Conservation (phyloP, 53 echinoderm and acorn worm species). For the Stichopus horrens region DNA sequence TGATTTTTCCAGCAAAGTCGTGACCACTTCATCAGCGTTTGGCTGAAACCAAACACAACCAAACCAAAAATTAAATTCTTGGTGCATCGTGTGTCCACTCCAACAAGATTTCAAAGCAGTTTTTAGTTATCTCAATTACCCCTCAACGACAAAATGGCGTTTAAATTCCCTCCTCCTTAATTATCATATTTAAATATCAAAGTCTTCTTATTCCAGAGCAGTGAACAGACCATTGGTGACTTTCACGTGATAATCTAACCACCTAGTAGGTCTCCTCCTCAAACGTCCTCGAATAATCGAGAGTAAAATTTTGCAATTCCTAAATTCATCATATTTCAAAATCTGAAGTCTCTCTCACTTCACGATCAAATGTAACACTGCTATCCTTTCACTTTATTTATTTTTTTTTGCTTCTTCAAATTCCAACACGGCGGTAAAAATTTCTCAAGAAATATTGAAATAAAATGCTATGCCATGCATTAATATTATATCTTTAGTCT, state of each 20-base stretch:
- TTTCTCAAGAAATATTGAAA: no score
- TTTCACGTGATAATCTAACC: background rate
- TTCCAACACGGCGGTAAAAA: no score
- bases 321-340: background rate
- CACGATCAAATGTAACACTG: background rate
- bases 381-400: no score
- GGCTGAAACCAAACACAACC: background rate
- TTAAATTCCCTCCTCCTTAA: background rate
- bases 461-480: no score
- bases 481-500: no score
- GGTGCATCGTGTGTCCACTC: background rate
- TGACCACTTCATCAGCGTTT: background rate
- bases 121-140: background rate
- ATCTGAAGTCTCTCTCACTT: background rate
- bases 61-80: background rate
- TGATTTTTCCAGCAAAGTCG: background rate
- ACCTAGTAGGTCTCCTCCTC: background rate
- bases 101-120: background rate
- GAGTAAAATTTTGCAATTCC: background rate
- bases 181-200: background rate
- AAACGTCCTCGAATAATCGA: background rate
- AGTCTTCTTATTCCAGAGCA: background rate
- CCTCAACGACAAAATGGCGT: background rate
- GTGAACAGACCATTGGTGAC: background rate
- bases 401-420: no score